Conservation (phyloP, 2,888 invertebrate genomes). For the Ophraella communa region DNA sequence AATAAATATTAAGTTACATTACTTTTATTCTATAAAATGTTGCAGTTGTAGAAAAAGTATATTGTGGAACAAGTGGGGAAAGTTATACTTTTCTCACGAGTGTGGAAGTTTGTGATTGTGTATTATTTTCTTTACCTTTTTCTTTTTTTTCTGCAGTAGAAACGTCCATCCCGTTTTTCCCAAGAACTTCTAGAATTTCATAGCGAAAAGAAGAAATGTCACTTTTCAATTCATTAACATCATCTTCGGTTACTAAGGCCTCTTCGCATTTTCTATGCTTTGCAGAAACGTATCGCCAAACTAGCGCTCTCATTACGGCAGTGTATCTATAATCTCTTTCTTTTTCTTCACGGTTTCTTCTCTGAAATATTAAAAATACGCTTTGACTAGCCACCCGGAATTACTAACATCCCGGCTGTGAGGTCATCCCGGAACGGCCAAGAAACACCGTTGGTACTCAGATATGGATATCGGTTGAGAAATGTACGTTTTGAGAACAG, state of each 20-base stretch:
- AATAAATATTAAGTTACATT: too few relatives aligned
- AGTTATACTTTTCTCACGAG: too few relatives aligned
- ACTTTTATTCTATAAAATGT: too few relatives aligned
- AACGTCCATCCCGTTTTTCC: conserved; percentile 86
- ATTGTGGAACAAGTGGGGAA: too few relatives aligned
- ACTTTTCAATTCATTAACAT: conserved; percentile 92
- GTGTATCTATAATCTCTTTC: conserved; percentile 75
- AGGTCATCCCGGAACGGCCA: too few relatives aligned
- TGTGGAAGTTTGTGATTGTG: too few relatives aligned
- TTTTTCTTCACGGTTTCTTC: conserved; percentile 68
- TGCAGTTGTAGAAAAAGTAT: too few relatives aligned
- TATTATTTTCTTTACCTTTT: conserved; percentile 68
- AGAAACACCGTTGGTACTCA: too few relatives aligned
- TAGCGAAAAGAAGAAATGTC: conserved; percentile 92
- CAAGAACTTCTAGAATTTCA: conserved; percentile 88
- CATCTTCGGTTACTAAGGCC: conserved; percentile 89
- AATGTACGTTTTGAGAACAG: too few relatives aligned
- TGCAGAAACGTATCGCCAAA: conserved; percentile 90
- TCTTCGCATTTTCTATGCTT: conserved; percentile 85
- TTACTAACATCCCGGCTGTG: too few relatives aligned
- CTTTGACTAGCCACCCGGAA: too few relatives aligned
- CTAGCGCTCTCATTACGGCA: conserved; percentile 86
- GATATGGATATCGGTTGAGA: too few relatives aligned
- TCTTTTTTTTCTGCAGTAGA: conserved; percentile 76
- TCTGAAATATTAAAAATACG: conserved; percentile 51